phyloP scores from a whole-genome alignment of 2,113 vertebrate genomes.

The Misgurnus mizolepis region DNA sequence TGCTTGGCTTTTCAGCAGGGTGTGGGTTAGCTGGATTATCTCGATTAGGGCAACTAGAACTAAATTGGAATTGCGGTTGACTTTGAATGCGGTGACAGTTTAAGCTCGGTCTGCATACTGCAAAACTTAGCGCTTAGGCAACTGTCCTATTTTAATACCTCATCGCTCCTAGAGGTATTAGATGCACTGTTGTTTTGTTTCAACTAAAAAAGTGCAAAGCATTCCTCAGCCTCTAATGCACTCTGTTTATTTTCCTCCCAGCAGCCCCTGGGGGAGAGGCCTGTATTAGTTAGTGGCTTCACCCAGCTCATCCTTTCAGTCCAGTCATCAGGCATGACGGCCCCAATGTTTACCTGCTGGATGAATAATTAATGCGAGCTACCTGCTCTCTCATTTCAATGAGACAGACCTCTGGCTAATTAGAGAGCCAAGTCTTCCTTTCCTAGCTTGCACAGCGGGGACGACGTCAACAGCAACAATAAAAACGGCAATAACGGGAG shows the following conservation, averaged over 20 bases:
- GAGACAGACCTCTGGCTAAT: constrained; percentile 72
- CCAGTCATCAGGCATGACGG: constrained; percentile 63
- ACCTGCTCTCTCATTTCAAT: constrained; percentile 69
- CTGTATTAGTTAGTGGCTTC: constrained; percentile 70
- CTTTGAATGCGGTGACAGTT: constrained; percentile 58
- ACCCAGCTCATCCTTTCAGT: constrained; percentile 56
- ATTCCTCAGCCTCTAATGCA: constrained; percentile 60
- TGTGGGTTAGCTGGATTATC: background rate
- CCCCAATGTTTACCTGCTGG: constrained; percentile 69
- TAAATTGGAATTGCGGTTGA: constrained; percentile 45
- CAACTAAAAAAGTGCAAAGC: constrained; percentile 51
- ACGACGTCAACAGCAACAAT: constrained; percentile 59
- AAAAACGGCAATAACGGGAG: constrained; percentile 41
- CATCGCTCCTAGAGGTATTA: constrained; percentile 51
- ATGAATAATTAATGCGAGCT: constrained; percentile 75
- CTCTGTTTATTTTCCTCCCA: constrained; percentile 65
- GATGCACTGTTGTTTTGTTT: constrained; percentile 41
- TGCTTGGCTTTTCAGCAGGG: no score
- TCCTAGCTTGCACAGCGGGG: constrained; percentile 56
- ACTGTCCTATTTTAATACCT: constrained; percentile 49
- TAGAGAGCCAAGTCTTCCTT: constrained; percentile 68
- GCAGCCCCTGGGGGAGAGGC: constrained; percentile 64
- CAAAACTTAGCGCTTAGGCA: constrained; percentile 5
- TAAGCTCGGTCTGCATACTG: constrained; percentile 53
- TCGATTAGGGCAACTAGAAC: constrained; percentile 41